Evolutionary conservation across 2,888 invertebrate species (phyloP), one percentile per base, ranked within the genome.

Genomic region (Mesochorus sp.): DNA sequence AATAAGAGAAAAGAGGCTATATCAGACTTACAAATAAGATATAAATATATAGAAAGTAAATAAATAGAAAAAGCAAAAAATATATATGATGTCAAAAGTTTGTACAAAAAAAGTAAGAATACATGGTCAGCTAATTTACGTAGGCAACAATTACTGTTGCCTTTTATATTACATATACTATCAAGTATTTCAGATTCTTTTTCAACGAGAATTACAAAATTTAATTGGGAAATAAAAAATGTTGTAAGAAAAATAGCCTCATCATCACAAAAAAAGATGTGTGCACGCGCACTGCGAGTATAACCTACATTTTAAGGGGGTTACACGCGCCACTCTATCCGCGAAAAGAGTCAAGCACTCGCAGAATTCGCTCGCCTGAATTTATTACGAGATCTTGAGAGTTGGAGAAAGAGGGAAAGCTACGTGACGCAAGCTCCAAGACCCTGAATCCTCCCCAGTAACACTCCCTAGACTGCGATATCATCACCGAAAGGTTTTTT

Each of bases 291-390:
- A 34, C 21, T 12, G 26, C 26, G 49, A 49, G 49, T 31, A 37
- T 66, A 74, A 74, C 73, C 73, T 67, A 74, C 49, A 74, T 67
- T 67, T 47, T 26, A 55, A 55, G 53, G 55, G n/a, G 21, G 72
- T 26, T 53, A 39, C 34, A 21, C 51, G 24, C 42, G 44, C 51
- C 14, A 62, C 51, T 61, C 24, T 39, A 51, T 55, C 17, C 47
- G 4, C 34, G 24, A 64, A 39, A 66, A 62, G 49, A 68, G 39
- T 71, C 76, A 64, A 61, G 76, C 62, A 73, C 68, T 57, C 51
- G 68, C 59, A 26, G 73, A 79, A 79, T 79, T 76, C 76, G 72
- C 79, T 72, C 72, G 49, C 73, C 47, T 79, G 76, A 61, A 62
- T 79, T 68, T 68, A 76, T 68, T 57, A 68, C 57, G 72, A 72